A percentile compares a stretch with the other conserved stretches of the same genome.
These are phyloP conservation scores for Etia nguti DNA, from an alignment of 2,113 vertebrate species.

Conservation along the genomic window DNA sequence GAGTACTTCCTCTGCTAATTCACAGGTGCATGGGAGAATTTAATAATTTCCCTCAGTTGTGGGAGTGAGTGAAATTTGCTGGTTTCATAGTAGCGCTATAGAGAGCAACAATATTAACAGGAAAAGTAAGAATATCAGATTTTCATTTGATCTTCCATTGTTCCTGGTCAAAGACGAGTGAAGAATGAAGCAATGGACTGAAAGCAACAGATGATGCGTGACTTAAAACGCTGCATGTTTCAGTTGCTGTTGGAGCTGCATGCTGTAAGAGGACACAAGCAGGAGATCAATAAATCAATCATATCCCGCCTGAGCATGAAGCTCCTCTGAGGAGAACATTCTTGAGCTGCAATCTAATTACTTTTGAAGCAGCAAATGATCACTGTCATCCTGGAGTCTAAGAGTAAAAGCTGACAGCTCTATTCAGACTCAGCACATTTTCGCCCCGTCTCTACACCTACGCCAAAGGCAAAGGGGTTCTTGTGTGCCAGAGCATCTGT, in stretches of 20 bases:
- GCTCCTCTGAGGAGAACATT: constrained; percentile 4
- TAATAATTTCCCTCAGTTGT: neutral
- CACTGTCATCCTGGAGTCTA: neutral
- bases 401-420: constrained; percentile 15
- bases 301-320: neutral
- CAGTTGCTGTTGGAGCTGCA: neutral
- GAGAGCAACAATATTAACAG: neutral
- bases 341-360: constrained; percentile 20
- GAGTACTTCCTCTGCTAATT: constrained; percentile 21
- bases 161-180: constrained; percentile 9
- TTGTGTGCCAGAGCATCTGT: constrained; percentile 35
- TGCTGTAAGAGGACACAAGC: neutral
- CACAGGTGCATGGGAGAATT: neutral
- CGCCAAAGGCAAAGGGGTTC: constrained; percentile 14
- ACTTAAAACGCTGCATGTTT: constrained; percentile 42
- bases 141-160: neutral
- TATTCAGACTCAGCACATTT: constrained; percentile 26
- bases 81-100: neutral
- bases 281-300: constrained; percentile 44
- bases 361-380: constrained; percentile 29
- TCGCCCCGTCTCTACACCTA: neutral
- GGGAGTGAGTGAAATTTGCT: neutral
- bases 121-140: neutral
- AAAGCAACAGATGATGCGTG: constrained; percentile 38
- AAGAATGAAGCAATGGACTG: constrained; percentile 24